Evolutionary conservation across 2,797 vertebrate genomes (phyloP).

Genomic region (Danio kyathit): DNA sequence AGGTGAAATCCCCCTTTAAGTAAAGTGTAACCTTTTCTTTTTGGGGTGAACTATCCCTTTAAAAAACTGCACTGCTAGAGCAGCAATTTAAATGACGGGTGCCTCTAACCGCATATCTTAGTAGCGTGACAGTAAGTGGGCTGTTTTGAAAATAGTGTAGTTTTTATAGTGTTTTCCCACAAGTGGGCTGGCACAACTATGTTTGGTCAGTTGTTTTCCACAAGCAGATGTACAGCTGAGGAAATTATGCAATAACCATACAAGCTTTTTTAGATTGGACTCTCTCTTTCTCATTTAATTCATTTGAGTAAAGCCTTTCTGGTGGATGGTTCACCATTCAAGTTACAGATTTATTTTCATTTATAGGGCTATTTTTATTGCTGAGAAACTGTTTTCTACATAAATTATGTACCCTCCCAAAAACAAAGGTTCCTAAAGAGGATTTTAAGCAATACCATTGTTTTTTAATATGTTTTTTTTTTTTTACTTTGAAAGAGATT

Average conservation of each 20-base stretch:
- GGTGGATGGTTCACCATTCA: neutral
- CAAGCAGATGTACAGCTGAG: neutral
- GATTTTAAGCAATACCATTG: too few relatives aligned
- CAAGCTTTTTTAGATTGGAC: neutral
- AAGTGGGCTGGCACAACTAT: neutral
- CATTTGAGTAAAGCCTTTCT: neutral
- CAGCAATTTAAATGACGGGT: neutral
- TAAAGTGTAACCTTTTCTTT: too few relatives aligned
- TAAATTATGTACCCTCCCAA: neutral
- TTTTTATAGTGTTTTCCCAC: neutral
- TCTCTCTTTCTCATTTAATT: neutral
- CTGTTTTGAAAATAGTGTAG: neutral
- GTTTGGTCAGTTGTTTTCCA: neutral
- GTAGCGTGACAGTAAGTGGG: neutral
- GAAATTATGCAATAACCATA: too few relatives aligned
- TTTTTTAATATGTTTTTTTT: too few relatives aligned
- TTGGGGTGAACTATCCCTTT: too few relatives aligned
- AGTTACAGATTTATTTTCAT: neutral
- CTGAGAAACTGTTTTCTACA: neutral
- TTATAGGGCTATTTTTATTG: neutral
- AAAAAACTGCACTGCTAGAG: neutral
- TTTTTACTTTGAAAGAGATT: too few relatives aligned
- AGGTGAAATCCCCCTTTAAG: too few relatives aligned
- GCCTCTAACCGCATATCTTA: neutral
- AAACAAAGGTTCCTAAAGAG: too few relatives aligned